A percentile compares a stretch with the other conserved stretches of the same genome.
These are phyloP conservation scores for Mormyrops boulengeri DNA, from an alignment of 2,797 vertebrate species.

Conservation along the genomic window DNA sequence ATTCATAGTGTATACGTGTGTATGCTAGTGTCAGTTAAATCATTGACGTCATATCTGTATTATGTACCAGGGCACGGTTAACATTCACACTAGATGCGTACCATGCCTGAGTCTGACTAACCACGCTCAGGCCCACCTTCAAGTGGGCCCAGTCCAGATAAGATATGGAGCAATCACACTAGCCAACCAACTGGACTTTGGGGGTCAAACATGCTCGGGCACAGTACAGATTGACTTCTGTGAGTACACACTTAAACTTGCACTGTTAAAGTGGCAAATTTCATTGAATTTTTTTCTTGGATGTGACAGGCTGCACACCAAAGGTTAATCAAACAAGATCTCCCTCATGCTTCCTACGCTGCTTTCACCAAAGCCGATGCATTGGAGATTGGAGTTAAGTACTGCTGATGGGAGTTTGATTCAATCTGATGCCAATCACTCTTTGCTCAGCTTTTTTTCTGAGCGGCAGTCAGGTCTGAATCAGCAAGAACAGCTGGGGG, in stretches of 20 bases:
- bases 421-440: conserved; percentile 3
- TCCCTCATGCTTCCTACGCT: background rate
- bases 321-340: background rate
- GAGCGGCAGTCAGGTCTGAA: background rate
- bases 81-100: background rate
- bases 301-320: background rate
- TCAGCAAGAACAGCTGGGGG: background rate
- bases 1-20: background rate
- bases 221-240: background rate
- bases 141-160: background rate
- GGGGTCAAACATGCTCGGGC: background rate
- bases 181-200: background rate
- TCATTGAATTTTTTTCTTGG: background rate
- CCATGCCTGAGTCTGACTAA: background rate
- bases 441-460: background rate
- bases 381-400: background rate
- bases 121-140: background rate
- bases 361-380: background rate
- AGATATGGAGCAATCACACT: background rate
- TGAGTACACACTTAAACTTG: background rate
- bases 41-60: background rate
- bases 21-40: background rate
- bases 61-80: background rate
- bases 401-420: background rate
- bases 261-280: background rate